Percentiles rank a stretch among this genome's conserved stretches.
These are phyloP conservation scores for Strigamia transsilvanica DNA, from an alignment of 2,888 invertebrate genomes.

Conservation along the genomic window DNA sequence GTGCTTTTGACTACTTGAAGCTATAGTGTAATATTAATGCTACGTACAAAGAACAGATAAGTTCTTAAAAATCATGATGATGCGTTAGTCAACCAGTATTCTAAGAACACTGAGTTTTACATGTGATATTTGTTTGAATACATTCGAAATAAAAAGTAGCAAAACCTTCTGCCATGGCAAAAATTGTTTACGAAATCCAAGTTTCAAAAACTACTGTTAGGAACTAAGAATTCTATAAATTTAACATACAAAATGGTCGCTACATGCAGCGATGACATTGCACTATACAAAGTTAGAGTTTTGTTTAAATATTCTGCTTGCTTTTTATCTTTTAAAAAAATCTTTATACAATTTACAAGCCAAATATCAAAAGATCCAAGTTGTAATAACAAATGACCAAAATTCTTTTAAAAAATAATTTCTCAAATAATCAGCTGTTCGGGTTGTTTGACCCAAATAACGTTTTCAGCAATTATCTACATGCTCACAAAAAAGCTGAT, in stretches of 20 bases:
- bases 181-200: constrained; percentile 18
- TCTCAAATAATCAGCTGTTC: no score
- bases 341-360: constrained; percentile 38
- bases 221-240: constrained; percentile 38
- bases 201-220: constrained; percentile 11
- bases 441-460: no score
- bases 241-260: constrained; percentile 40
- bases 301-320: background rate
- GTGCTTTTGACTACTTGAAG: constrained; percentile 4
- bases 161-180: constrained; percentile 10
- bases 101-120: background rate
- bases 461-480: no score
- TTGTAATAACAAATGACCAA: background rate
- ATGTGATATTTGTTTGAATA: background rate
- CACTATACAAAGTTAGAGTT: constrained; percentile 20
- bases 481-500: no score
- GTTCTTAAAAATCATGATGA: constrained; percentile 6
- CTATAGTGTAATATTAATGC: background rate
- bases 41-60: background rate
- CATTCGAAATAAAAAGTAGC: constrained; percentile 16
- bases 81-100: background rate
- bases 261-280: constrained; percentile 47
- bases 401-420: background rate
- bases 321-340: background rate
- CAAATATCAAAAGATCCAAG: background rate